Percentiles rank a stretch among this genome's conserved stretches.
Evolutionary conservation across 2,888 invertebrate species (phyloP).

Genomic region (Pristionchus japonicus): DNA sequence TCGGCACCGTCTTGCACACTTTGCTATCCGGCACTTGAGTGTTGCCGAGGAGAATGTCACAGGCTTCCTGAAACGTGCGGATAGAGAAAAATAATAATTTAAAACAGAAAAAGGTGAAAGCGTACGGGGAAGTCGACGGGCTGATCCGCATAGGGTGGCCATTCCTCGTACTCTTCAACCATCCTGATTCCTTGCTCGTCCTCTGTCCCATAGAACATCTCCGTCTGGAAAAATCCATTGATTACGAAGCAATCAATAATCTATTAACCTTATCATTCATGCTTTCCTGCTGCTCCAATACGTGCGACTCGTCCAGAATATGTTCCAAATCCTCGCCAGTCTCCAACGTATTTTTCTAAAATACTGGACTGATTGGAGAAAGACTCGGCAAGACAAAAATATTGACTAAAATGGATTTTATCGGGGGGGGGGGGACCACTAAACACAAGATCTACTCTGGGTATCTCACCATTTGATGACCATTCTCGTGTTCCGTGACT

Average conservation of each 20-base stretch:
- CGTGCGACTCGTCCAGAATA: background rate
- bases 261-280: background rate
- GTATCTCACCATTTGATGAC: background rate
- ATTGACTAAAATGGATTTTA: no score
- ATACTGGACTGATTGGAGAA: background rate
- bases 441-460: no score
- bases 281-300: background rate
- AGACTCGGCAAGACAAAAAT: no score
- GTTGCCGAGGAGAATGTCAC: constrained; percentile 57
- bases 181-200: background rate
- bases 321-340: background rate
- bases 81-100: background rate
- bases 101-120: background rate
- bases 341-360: background rate
- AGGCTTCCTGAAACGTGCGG: constrained; percentile 53
- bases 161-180: constrained; percentile 42
- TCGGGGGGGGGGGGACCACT: no score
- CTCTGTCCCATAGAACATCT: background rate
- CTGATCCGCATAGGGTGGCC: constrained; percentile 54
- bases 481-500: background rate
- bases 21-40: constrained; percentile 49
- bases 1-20: constrained; percentile 55
- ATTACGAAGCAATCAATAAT: no score
- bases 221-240: background rate
- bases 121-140: constrained; percentile 53